Evolutionary conservation across 2,113 vertebrate genomes (phyloP).

Genomic region (Thymallus thymallus): DNA sequence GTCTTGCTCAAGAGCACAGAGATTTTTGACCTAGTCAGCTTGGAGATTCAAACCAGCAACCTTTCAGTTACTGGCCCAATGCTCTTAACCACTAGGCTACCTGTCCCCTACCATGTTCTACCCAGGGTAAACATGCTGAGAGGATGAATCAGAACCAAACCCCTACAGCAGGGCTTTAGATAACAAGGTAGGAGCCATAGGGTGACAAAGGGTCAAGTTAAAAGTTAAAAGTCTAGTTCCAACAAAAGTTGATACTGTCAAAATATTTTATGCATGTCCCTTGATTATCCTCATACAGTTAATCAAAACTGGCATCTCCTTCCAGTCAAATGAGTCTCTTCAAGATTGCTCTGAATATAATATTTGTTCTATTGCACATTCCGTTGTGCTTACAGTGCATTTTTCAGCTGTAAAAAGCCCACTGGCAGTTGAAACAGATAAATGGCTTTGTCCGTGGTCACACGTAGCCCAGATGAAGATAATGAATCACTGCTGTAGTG

Average conservation of each 20-base stretch:
- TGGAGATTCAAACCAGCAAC: too few species aligned
- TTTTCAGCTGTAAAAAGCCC: conserved; percentile 50
- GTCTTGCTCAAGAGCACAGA: too few species aligned
- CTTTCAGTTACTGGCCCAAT: conserved; percentile 1
- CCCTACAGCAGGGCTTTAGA: not conserved
- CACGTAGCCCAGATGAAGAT: conserved; percentile 59
- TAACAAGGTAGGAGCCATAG: not conserved
- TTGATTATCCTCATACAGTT: not conserved
- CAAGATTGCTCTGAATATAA: not conserved
- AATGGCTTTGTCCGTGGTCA: conserved; percentile 62
- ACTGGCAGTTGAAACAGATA: conserved; percentile 51
- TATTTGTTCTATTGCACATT: conserved; percentile 22
- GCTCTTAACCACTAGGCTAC: conserved; percentile 26
- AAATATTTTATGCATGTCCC: not conserved
- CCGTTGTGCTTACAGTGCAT: conserved; percentile 65
- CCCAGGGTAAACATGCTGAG: conserved; percentile 40
- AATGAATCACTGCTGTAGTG: conserved; percentile 66
- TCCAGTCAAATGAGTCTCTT: not conserved
- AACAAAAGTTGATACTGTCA: too few species aligned
- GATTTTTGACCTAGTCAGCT: too few species aligned
- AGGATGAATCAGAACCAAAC: not conserved
- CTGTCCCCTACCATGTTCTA: conserved; percentile 42
- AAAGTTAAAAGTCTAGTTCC: not conserved
- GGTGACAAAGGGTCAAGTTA: not conserved
- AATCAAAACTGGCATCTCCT: not conserved